phyloP scores from a whole-genome alignment of 1,140 invertebrate species.

The Drosophila bocki region DNA sequence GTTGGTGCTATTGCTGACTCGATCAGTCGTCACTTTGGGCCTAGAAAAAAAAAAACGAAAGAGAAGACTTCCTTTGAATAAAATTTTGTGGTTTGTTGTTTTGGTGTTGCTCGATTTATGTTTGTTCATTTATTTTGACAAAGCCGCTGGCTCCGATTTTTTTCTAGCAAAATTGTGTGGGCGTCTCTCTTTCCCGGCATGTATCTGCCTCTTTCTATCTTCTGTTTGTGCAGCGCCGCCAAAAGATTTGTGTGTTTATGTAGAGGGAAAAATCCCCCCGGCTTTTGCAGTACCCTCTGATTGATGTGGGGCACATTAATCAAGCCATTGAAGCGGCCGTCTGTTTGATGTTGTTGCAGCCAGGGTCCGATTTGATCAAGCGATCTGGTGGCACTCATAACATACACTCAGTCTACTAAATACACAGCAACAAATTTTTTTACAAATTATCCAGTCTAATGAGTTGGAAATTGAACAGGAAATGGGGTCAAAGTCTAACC shows the following conservation, averaged over 20 bases:
- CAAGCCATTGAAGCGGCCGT: conserved; percentile 72
- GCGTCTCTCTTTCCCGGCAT: conserved; percentile 20
- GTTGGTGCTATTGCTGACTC: conserved; percentile 57
- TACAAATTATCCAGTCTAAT: neutral
- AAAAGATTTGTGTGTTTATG: conserved; percentile 59
- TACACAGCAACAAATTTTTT: neutral
- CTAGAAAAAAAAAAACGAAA: neutral
- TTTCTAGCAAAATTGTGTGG: conserved; percentile 39
- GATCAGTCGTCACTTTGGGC: conserved; percentile 76
- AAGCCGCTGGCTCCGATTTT: conserved; percentile 32
- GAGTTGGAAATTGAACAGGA: neutral
- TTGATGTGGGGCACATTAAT: conserved; percentile 80
- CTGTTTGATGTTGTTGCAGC: conserved; percentile 67
- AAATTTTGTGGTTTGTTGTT: conserved; percentile 28
- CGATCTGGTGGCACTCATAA: conserved; percentile 66
- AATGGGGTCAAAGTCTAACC: neutral
- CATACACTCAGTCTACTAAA: neutral
- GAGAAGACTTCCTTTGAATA: conserved; percentile 35
- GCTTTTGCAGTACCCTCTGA: conserved; percentile 38
- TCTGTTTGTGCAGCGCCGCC: conserved; percentile 53
- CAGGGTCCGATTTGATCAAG: conserved; percentile 54
- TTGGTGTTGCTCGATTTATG: conserved; percentile 69
- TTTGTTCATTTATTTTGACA: conserved; percentile 76
- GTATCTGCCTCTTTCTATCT: conserved; percentile 17
- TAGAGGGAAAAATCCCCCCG: conserved; percentile 19